Percentiles rank a stretch among this genome's conserved stretches.
phyloP scores from a whole-genome alignment of 2,888 invertebrate species.

The Papilio demoleus region DNA sequence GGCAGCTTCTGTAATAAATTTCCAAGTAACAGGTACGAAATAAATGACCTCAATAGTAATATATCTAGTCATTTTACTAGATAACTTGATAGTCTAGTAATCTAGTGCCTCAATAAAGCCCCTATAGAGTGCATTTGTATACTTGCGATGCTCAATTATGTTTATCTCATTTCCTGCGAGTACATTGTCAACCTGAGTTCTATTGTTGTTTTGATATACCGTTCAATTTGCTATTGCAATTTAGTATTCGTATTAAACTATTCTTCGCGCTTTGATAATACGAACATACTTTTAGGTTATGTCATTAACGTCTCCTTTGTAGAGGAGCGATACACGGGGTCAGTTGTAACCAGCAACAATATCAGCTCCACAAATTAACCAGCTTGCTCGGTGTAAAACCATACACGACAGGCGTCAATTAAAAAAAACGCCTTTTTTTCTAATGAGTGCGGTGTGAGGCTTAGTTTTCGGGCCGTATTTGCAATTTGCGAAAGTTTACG shows the following conservation, averaged over 20 bases:
- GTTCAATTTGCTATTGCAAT: constrained; percentile 24
- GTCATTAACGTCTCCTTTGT: not conserved
- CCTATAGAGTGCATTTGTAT: constrained; percentile 10
- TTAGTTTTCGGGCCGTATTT: too few relatives aligned
- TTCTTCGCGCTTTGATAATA: not conserved
- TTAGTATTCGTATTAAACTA: constrained; percentile 12
- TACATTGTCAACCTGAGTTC: constrained; percentile 35
- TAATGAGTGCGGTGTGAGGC: too few relatives aligned
- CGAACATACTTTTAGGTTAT: too few relatives aligned
- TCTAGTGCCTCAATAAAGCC: constrained; percentile 27
- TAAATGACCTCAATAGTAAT: not conserved
- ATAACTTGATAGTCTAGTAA: not conserved
- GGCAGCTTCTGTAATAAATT: too few relatives aligned
- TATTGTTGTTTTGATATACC: constrained; percentile 34
- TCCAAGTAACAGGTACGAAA: too few relatives aligned
- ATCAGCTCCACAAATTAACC: too few relatives aligned
- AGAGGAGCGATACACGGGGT: too few relatives aligned
- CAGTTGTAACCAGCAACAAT: too few relatives aligned
- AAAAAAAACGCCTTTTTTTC: too few relatives aligned
- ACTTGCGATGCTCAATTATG: constrained; percentile 32
- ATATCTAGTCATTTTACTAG: not conserved
- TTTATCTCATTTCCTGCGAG: constrained; percentile 36
- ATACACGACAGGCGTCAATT: too few relatives aligned
- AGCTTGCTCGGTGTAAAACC: too few relatives aligned
- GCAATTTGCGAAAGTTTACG: too few relatives aligned